Evolutionary conservation across 2,797 vertebrate genomes (phyloP).

Genomic region (Pangasius krempfi): DNA sequence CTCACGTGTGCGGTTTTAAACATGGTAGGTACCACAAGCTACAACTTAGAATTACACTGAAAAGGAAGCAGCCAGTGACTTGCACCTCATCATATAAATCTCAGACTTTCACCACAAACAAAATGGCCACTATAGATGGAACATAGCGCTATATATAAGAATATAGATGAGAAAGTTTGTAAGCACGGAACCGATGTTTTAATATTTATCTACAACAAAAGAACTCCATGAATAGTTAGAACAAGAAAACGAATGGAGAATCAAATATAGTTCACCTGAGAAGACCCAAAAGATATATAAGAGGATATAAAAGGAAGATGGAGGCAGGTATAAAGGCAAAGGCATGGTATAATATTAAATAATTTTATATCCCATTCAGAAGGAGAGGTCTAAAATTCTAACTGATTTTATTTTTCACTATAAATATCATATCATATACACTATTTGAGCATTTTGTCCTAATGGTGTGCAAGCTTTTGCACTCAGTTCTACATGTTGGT

Average conservation of each 20-base stretch:
- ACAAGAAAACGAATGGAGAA: not conserved
- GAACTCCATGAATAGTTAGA: not conserved
- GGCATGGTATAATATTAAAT: not conserved
- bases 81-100: not conserved
- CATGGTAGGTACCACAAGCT: not conserved
- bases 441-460: not conserved
- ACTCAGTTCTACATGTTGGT: not conserved
- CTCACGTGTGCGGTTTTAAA: conserved; percentile 19
- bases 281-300: not conserved
- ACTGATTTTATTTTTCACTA: not conserved
- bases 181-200: not conserved
- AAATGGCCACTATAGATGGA: not conserved
- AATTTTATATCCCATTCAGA: not conserved
- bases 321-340: not conserved
- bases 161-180: not conserved
- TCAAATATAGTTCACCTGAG: not conserved
- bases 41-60: not conserved
- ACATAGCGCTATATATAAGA: not conserved
- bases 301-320: not conserved
- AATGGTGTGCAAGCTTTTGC: not conserved
- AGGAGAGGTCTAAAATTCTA: not conserved
- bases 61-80: not conserved
- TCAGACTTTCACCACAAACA: not conserved
- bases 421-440: not conserved
- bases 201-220: not conserved